Conservation (phyloP, 2,113 vertebrate genomes). For the Diphyllodes magnificus region DNA sequence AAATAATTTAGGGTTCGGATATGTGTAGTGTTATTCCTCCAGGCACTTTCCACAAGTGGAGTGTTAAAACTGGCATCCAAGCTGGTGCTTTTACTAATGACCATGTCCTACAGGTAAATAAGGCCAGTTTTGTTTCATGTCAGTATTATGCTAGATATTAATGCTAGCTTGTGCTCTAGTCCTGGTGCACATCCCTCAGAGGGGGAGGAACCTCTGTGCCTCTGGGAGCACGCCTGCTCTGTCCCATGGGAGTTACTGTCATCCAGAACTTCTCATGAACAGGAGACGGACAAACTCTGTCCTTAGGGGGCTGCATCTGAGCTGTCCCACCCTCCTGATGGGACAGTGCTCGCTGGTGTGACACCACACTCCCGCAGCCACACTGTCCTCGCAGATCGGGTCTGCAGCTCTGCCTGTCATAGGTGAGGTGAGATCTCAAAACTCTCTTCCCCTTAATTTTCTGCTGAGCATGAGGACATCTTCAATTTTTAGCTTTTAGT, state of each 20-base stretch:
- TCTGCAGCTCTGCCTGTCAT: not conserved
- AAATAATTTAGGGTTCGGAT: not conserved
- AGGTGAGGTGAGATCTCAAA: not conserved
- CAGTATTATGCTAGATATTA: not conserved
- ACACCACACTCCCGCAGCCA: not conserved
- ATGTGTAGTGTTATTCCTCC: not conserved
- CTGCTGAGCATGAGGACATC: not conserved
- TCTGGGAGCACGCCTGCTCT: not conserved
- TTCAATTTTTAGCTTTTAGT: not conserved
- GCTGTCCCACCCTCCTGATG: not conserved
- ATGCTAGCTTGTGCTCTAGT: rapidly evolving
- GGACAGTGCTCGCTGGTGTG: not conserved
- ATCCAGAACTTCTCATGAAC: not conserved
- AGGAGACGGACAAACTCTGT: not conserved
- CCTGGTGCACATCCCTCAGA: not conserved
- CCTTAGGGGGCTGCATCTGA: not conserved
- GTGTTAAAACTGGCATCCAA: not conserved
- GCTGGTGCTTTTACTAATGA: not conserved
- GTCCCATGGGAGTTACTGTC: not conserved
- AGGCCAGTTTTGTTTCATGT: not conserved
- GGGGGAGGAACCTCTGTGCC: not conserved
- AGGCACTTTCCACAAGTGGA: not conserved
- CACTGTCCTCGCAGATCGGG: not conserved
- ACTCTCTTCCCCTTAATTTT: not conserved
- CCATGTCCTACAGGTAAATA: not conserved